phyloP scores from a whole-genome alignment of 1,140 invertebrate genomes.

The Drosophila azteca region DNA sequence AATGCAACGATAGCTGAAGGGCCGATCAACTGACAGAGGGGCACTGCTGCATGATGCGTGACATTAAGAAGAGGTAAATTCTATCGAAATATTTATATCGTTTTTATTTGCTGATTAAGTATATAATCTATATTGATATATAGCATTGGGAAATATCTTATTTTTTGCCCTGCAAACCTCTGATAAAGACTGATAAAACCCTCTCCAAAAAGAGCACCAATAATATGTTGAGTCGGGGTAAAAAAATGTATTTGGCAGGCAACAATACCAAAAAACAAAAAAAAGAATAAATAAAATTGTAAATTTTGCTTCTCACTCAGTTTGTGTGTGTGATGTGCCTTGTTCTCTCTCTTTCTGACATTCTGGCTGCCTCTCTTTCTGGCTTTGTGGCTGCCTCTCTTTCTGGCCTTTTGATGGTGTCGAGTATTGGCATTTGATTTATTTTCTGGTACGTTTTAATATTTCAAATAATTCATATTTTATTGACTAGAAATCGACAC shows the following conservation, averaged over 20 bases:
- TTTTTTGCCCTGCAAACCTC: too few species aligned
- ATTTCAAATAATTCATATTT: conserved; percentile 77
- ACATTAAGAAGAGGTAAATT: too few species aligned
- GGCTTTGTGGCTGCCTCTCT: neutral
- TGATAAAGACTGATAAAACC: too few species aligned
- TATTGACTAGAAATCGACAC: conserved; percentile 60
- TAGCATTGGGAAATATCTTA: too few species aligned
- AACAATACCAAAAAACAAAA: conserved; percentile 25
- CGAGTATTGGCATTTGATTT: conserved; percentile 74
- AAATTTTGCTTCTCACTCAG: conserved; percentile 21
- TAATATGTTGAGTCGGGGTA: conserved; percentile 28
- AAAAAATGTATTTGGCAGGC: conserved; percentile 40
- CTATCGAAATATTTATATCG: too few species aligned
- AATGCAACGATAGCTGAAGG: too few species aligned
- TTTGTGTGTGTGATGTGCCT: too few species aligned
- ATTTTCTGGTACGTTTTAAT: conserved; percentile 62
- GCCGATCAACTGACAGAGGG: too few species aligned
- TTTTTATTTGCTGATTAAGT: too few species aligned
- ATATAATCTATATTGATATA: too few species aligned
- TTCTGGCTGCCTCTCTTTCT: neutral
- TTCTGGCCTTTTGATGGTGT: conserved; percentile 36
- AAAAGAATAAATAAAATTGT: conserved; percentile 34
- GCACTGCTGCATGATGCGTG: too few species aligned
- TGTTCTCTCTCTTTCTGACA: neutral
- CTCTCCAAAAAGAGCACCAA: neutral